Percentiles rank a stretch among this genome's conserved stretches.
Evolutionary conservation across 64 coral and sea anemone species (phyloP).

Genomic region (Acropora yongei): DNA sequence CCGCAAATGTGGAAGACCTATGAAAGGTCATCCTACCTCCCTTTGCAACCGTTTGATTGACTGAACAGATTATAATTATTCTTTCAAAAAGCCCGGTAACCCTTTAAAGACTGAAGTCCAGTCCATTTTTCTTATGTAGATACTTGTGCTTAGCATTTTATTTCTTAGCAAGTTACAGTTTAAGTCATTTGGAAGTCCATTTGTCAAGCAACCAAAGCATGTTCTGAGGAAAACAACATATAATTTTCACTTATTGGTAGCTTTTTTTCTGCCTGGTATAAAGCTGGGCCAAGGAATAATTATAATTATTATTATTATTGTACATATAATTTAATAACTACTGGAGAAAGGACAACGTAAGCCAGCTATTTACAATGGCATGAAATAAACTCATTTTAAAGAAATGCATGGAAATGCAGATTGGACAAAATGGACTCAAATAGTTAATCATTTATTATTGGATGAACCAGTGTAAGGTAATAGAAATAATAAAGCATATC

Average conservation of each 20-base stretch:
- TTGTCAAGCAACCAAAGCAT: not conserved
- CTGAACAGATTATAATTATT: not conserved
- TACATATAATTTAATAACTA: constrained; percentile 1
- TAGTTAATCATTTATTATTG: not conserved
- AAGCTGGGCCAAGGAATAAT: not conserved
- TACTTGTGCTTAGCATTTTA: not conserved
- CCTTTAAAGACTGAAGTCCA: not conserved
- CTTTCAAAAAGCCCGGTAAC: not conserved
- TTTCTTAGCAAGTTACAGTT: not conserved
- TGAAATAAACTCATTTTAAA: not conserved
- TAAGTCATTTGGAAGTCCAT: not conserved
- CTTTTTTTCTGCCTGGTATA: not conserved
- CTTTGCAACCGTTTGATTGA: not conserved
- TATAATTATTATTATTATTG: not conserved
- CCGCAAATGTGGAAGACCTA: not conserved
- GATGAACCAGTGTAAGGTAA: not conserved
- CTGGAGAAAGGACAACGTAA: not conserved
- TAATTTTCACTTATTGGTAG: not conserved
- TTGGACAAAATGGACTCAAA: not conserved
- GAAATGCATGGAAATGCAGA: not conserved
- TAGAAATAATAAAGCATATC: not conserved
- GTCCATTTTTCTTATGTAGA: not conserved
- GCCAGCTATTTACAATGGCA: not conserved
- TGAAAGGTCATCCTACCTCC: not conserved
- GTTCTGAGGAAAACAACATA: not conserved